These are phyloP conservation scores for Pelodytes ibericus DNA, from an alignment of 2,797 vertebrate genomes.

Conservation along the genomic window DNA sequence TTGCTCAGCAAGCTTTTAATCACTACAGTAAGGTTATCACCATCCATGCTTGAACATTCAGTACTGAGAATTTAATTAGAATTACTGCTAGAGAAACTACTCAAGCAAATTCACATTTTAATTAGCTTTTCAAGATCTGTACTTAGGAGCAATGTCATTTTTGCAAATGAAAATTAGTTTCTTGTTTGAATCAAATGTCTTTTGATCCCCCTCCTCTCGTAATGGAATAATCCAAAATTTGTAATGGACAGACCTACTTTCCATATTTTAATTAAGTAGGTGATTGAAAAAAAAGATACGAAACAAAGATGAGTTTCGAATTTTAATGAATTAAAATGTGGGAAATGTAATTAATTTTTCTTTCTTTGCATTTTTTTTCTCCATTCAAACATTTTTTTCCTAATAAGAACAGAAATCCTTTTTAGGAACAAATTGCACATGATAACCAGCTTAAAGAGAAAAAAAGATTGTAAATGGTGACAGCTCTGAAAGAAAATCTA, in stretches of 20 bases:
- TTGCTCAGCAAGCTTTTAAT: slow-evolving; percentile 1
- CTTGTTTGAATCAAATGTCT: not conserved
- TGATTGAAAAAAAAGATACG: slow-evolving; percentile 40
- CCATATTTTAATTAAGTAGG: slow-evolving; percentile 51
- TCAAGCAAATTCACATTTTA: slow-evolving; percentile 22
- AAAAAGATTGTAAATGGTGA: slow-evolving; percentile 37
- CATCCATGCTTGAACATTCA: not conserved
- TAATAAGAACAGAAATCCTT: slow-evolving; percentile 21
- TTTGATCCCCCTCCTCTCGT: not conserved
- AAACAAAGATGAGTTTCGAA: slow-evolving; percentile 25
- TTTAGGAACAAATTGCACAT: slow-evolving; percentile 43
- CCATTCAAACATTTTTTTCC: slow-evolving; percentile 16
- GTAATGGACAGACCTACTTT: slow-evolving; percentile 38
- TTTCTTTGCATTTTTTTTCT: not conserved
- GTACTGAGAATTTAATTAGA: slow-evolving; percentile 30
- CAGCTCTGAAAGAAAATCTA: slow-evolving; percentile 46
- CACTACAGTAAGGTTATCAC: not conserved
- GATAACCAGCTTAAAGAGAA: slow-evolving; percentile 36
- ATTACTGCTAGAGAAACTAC: not conserved
- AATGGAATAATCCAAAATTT: slow-evolving; percentile 35
- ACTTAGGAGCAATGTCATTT: slow-evolving; percentile 12
- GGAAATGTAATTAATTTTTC: slow-evolving; percentile 40
- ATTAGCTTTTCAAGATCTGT: slow-evolving; percentile 27
- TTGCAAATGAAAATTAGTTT: slow-evolving; percentile 18
- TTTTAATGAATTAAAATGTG: slow-evolving; percentile 35